Conservation (phyloP, 53 echinoderm and acorn worm genomes). For the Temnopleurus reevesii region DNA sequence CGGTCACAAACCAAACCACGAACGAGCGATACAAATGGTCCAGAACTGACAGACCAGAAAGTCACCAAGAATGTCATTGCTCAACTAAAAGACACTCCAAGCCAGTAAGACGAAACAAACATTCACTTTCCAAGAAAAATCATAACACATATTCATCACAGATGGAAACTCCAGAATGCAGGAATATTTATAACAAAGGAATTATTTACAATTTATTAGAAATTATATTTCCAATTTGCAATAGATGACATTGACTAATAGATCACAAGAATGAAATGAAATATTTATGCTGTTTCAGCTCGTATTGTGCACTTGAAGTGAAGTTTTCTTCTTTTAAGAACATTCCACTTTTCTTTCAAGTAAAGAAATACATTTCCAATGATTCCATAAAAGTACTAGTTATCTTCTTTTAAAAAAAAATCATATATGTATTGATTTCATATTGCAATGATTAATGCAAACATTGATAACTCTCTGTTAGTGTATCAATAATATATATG, state of each 20-base stretch:
- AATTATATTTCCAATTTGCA: slow-evolving; percentile 36
- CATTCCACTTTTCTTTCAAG: too few relatives aligned
- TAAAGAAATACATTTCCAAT: too few relatives aligned
- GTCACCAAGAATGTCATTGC: not conserved
- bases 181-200: slow-evolving; percentile 29
- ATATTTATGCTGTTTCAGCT: too few relatives aligned
- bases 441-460: too few relatives aligned
- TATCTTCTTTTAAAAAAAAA: too few relatives aligned
- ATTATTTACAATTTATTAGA: not conserved
- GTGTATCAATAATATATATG: too few relatives aligned
- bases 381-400: too few relatives aligned
- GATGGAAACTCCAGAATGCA: not conserved
- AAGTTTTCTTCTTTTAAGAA: too few relatives aligned
- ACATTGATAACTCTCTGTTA: too few relatives aligned
- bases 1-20: slow-evolving; percentile 84
- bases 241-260: slow-evolving; percentile 1
- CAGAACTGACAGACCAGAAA: not conserved
- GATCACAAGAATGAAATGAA: too few relatives aligned
- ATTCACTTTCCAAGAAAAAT: slow-evolving; percentile 15
- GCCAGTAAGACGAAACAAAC: not conserved
- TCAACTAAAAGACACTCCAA: not conserved
- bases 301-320: too few relatives aligned
- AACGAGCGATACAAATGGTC: slow-evolving; percentile 86
- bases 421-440: too few relatives aligned
- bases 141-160: not conserved